Percentiles rank a stretch among this genome's conserved stretches.
Evolutionary conservation across 2,888 invertebrate genomes (phyloP).

Genomic region (Eristalinus sepulchralis): DNA sequence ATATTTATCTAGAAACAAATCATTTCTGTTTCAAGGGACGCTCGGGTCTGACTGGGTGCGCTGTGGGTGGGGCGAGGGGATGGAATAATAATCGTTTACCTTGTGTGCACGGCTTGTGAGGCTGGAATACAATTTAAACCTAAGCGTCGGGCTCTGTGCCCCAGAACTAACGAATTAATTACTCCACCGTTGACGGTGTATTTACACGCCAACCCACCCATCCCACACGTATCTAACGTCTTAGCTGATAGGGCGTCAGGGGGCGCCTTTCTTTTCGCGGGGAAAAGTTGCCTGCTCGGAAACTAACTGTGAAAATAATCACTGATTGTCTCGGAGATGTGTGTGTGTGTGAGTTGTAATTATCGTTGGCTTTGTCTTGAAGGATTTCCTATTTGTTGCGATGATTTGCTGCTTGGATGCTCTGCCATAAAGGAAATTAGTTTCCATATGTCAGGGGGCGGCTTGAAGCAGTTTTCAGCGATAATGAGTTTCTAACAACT

Average conservation of each 20-base stretch:
- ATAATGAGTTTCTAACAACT: slow-evolving; percentile 55
- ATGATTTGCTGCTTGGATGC: slow-evolving; percentile 44
- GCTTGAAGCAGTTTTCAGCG: slow-evolving; percentile 40
- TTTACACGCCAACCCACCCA: not conserved
- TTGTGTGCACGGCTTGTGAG: not conserved
- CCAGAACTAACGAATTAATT: slow-evolving; percentile 59
- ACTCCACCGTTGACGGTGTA: slow-evolving; percentile 46
- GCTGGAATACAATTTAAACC: slow-evolving; percentile 43
- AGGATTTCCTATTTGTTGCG: slow-evolving; percentile 28
- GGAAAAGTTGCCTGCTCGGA: slow-evolving; percentile 48
- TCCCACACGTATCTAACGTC: slow-evolving; percentile 36
- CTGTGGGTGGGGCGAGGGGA: not conserved
- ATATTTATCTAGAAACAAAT: slow-evolving; percentile 69
- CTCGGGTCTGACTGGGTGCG: not conserved
- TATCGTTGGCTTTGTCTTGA: slow-evolving; percentile 41
- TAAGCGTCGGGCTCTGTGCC: not conserved
- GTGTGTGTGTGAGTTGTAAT: slow-evolving; percentile 46
- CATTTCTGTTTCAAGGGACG: slow-evolving; percentile 56
- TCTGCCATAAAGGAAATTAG: slow-evolving; percentile 47
- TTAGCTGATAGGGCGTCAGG: not conserved
- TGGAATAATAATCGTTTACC: not conserved
- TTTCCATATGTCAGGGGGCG: slow-evolving; percentile 55
- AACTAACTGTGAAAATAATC: slow-evolving; percentile 70
- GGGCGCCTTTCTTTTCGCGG: slow-evolving; percentile 34
- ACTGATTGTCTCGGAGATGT: slow-evolving; percentile 46